Conservation (phyloP, 2,113 vertebrate species). For the Hypocryptadius cinnamomeus region DNA sequence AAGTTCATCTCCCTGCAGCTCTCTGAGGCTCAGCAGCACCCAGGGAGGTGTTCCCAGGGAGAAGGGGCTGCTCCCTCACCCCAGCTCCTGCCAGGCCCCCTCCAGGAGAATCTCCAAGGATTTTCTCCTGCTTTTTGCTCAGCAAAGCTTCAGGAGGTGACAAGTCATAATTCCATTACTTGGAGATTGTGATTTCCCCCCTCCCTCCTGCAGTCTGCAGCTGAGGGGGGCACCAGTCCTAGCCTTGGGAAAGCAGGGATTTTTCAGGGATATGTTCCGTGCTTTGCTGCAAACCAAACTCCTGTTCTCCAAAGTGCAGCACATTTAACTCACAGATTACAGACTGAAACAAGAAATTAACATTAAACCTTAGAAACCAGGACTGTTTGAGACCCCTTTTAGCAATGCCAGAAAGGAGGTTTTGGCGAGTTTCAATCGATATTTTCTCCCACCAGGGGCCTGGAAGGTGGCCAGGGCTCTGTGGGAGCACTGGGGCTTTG, state of each 20-base stretch:
- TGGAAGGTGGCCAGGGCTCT: neutral
- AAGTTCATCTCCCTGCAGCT: neutral
- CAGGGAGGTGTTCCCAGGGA: neutral
- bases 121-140: neutral
- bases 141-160: neutral
- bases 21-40: neutral
- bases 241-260: neutral
- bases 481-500: neutral
- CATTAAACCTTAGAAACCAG: neutral
- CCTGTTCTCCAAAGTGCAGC: fast-evolving
- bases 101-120: too few relatives aligned
- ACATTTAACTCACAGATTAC: neutral
- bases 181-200: neutral
- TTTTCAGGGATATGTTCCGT: neutral
- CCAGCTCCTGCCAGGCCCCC: neutral
- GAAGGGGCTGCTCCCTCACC: neutral
- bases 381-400: neutral
- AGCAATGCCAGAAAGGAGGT: neutral
- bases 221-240: neutral
- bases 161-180: neutral
- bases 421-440: neutral
- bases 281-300: neutral
- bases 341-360: neutral
- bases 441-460: neutral
- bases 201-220: neutral